Percentiles rank a stretch among this genome's conserved stretches.
Conservation (phyloP, 1,140 invertebrate species). For the Caenorhabditis tropicalis region DNA sequence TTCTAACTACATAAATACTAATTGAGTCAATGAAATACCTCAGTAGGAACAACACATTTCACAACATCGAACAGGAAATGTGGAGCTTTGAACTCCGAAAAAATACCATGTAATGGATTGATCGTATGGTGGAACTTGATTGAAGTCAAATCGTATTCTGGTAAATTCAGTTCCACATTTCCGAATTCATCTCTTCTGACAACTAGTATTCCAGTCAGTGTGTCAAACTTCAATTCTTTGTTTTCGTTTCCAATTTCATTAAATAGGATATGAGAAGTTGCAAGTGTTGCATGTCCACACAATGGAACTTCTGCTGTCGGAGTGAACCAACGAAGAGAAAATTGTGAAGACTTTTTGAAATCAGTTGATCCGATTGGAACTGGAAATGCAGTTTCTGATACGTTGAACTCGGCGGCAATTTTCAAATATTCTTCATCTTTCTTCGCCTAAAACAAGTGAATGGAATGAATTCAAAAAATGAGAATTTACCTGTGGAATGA, state of each 20-base stretch:
- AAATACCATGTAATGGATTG: neutral
- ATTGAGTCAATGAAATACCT: too few relatives aligned
- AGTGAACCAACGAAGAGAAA: conserved; percentile 77
- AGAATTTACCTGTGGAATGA: conserved; percentile 71
- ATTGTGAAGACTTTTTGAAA: conserved; percentile 58
- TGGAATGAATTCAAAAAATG: neutral
- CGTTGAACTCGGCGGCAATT: conserved; percentile 76
- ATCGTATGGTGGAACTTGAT: conserved; percentile 27
- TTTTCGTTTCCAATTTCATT: conserved; percentile 55
- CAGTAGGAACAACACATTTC: conserved; percentile 40
- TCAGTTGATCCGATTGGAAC: conserved; percentile 56
- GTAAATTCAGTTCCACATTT: conserved; percentile 56
- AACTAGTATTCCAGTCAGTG: conserved; percentile 10
- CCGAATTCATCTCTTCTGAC: conserved; percentile 56
- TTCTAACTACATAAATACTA: too few relatives aligned
- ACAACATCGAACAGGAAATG: conserved; percentile 53
- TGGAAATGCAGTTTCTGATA: conserved; percentile 77
- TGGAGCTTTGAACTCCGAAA: conserved; percentile 36
- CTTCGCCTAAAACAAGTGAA: conserved; percentile 61
- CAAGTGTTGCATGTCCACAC: conserved; percentile 78
- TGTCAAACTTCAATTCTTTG: neutral
- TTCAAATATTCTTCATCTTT: conserved; percentile 74
- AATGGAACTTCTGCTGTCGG: conserved; percentile 76
- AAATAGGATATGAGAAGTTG: conserved; percentile 75
- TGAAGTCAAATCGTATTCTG: conserved; percentile 49